phyloP scores from a whole-genome alignment of 2,113 vertebrate genomes.

The Callospermophilus lateralis region DNA sequence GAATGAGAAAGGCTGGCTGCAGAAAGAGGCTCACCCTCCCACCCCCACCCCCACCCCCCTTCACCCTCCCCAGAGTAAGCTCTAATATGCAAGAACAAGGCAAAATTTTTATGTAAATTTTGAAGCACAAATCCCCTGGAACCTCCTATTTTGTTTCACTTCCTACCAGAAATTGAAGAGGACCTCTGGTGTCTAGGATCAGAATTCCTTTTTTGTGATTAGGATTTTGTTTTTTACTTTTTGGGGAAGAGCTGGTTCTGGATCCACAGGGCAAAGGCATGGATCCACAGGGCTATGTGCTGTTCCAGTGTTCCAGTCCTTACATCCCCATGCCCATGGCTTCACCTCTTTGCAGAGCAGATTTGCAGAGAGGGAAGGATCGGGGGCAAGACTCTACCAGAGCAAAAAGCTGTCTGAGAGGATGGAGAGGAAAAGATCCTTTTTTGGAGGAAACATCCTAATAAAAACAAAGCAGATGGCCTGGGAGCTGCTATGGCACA shows the following conservation, averaged over 20 bases:
- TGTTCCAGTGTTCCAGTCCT: too few relatives aligned
- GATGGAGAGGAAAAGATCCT: background rate
- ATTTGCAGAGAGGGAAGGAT: background rate
- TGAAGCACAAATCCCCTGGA: background rate
- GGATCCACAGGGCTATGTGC: too few relatives aligned
- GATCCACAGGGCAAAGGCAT: background rate
- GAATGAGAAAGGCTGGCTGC: background rate
- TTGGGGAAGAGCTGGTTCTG: background rate
- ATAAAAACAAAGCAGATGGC: background rate
- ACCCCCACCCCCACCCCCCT: too few relatives aligned
- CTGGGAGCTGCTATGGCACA: too few relatives aligned
- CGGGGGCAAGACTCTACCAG: too few relatives aligned
- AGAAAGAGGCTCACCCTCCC: background rate
- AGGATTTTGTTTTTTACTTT: background rate
- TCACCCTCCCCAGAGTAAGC: background rate
- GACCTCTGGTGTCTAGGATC: background rate
- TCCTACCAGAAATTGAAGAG: background rate
- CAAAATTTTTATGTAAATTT: background rate
- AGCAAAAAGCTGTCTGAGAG: too few relatives aligned
- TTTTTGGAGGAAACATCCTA: background rate
- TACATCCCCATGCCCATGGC: accelerated
- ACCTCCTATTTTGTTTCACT: background rate
- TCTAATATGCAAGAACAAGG: background rate
- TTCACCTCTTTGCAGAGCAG: background rate
- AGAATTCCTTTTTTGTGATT: background rate